A percentile compares a stretch with the other conserved stretches of the same genome.
phyloP scores from a whole-genome alignment of 2,888 invertebrate genomes.

The Acanthosoma haemorrhoidale region DNA sequence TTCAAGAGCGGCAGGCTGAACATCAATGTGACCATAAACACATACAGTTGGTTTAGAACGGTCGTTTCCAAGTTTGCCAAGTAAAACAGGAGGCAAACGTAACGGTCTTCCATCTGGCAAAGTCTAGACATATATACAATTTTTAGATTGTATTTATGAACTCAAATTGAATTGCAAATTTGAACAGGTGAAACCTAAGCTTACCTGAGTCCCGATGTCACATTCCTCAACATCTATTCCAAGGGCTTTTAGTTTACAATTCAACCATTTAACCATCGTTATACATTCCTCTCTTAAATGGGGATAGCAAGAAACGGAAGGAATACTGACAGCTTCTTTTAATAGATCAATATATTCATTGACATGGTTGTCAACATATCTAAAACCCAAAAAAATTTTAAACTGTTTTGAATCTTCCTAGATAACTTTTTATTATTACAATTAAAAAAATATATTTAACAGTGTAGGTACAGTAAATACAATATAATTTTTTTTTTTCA shows the following conservation, averaged over 20 bases:
- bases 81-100: slow-evolving; percentile 77
- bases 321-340: slow-evolving; percentile 82
- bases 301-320: slow-evolving; percentile 90
- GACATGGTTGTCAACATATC: slow-evolving; percentile 74
- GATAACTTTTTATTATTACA: too few species aligned
- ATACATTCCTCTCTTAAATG: slow-evolving; percentile 73
- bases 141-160: neutral
- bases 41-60: slow-evolving; percentile 84
- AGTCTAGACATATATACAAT: slow-evolving; percentile 32
- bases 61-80: slow-evolving; percentile 75
- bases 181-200: neutral
- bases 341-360: slow-evolving; percentile 69
- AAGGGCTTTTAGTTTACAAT: slow-evolving; percentile 59
- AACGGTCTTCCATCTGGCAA: slow-evolving; percentile 65
- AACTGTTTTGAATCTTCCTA: too few species aligned
- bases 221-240: slow-evolving; percentile 67
- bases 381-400: slow-evolving; percentile 45
- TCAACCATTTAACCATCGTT: slow-evolving; percentile 81
- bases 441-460: too few species aligned
- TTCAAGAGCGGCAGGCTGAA: slow-evolving; percentile 86
- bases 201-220: slow-evolving; percentile 66
- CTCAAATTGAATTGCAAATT: neutral
- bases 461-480: too few species aligned
- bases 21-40: slow-evolving; percentile 96
- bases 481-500: too few species aligned